Base-by-base conservation (phyloP, 2,888 invertebrate species). In the Crossocerus cetratus region DNA sequence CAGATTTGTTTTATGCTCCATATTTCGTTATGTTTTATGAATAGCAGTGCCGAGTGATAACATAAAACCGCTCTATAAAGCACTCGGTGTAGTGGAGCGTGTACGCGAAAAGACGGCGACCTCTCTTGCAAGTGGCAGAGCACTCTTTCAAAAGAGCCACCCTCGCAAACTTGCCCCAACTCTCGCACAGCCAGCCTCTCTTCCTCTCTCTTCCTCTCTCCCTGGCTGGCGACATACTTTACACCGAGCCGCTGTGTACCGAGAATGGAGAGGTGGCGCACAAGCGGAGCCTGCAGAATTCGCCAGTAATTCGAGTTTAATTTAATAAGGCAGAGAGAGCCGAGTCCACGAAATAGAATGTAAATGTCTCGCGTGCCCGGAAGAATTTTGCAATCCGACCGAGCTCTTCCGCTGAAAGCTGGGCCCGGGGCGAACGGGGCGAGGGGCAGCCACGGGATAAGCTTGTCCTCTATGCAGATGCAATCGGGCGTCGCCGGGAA, bases 1-100 rank as follows among this genome's bases (percentile, higher is more conserved):
- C 62, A 67, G 70, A 79, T 79, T 77, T 54, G 55, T 74, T 81
- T 80, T 74, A 77, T 72, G 80, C 56, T 56, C 68, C 71, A 65
- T 78, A 76, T 80, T 78, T 72, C 76, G 74, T 72, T 69, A 74
- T 60, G 74, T 72, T 78, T 81, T 78, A 78, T 63, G 72, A 23
- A 78, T 74, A 68, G 69, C 78, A 54, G 60, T 61, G 69, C 21
- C 69, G 71, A 74, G 68, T 69, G 81, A 81, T 78, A 69, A 72
- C 74, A 42, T 72, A 69, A 80, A 80, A 71, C 63, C 65, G 58
- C 64, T 72, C 44, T 72, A 74, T 63, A 69, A 75, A 68, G 55
- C 32, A 16, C 13, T 20, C 45, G 45, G 11, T 42, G 32, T 59
- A 32, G 43, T 42, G 16, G 43, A 43, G n/a, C n/a, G 57, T 23